Base-by-base conservation (phyloP, 2,797 vertebrate species). In the Anguilla obscura region DNA sequence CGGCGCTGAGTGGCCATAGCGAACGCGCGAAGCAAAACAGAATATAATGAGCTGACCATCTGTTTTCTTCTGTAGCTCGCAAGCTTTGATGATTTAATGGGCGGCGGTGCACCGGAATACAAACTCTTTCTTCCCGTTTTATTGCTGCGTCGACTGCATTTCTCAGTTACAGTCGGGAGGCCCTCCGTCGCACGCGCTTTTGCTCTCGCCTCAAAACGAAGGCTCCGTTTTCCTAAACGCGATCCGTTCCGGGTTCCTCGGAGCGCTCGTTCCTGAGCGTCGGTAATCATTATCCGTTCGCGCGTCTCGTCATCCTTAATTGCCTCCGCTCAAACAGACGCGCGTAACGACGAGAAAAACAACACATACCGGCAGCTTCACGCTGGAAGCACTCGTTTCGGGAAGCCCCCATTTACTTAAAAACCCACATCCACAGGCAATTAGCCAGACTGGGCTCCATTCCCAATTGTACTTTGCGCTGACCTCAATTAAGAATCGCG, bases 81-180 rank as follows among this genome's bases (percentile, higher is more conserved):
- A 84, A 76, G 86, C 74, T 60, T 40, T 87, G 89, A 94, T 93
- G 91, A 92, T 95, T 93, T 94, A 93, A 95, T 93, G 91, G 91
- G 92, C 93, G 89, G 93, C 94, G 89, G 90, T 90, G 90, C 89
- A 88, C 85, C 94, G 93, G 94, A 92, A 95, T 93, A 95, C 93
- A 87, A 94, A 90, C 90, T 91, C 94, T 92, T 91, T 91, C 90
- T 91, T 16, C n/a, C 89, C 87, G 91, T 94, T 94, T 94, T 94
- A 94, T 94, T 40, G 36, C 36, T 94, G 94, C 91, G 90, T 92
- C 92, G 92, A 93, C 91, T 91, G 91, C 92, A 92, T 91, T 92
- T 89, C 91, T 92, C 90, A 90, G 90, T 66, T 21, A 21, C 21
- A 4, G 87, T 92, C 90, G 92, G 93, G 89, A 90, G 87, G 93